Percentiles rank a stretch among this genome's conserved stretches.
Conservation (phyloP, 2,797 vertebrate genomes). For the Salmo trutta region DNA sequence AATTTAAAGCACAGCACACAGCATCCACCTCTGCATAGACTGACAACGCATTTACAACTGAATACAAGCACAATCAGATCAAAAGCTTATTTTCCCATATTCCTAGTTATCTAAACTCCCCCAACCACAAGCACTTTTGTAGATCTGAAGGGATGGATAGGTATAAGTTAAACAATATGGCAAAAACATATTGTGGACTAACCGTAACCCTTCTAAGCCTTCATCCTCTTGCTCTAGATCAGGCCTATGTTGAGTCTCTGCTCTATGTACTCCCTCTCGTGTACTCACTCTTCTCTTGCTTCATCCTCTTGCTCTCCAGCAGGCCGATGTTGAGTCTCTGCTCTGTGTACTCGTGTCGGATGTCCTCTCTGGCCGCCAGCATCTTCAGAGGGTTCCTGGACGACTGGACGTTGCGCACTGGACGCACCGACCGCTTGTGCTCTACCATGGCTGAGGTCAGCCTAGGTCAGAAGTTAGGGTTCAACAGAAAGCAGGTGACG, state of each 20-base stretch:
- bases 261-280: constrained; percentile 81
- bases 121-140: too few species aligned
- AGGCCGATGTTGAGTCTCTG: constrained; percentile 89
- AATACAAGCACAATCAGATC: too few species aligned
- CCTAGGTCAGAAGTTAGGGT: constrained; percentile 58
- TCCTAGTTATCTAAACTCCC: too few species aligned
- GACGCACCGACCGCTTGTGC: constrained; percentile 89
- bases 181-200: too few species aligned
- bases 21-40: background rate
- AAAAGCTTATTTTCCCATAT: too few species aligned
- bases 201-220: constrained; percentile 89
- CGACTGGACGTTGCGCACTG: constrained; percentile 83
- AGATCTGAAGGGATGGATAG: too few species aligned
- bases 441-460: constrained; percentile 87
- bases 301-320: constrained; percentile 93
- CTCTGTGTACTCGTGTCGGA: constrained; percentile 91
- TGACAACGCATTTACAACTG: too few species aligned
- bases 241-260: constrained; percentile 89
- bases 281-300: constrained; percentile 89
- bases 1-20: background rate
- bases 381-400: constrained; percentile 90
- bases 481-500: background rate
- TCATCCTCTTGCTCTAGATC: constrained; percentile 92
- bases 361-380: constrained; percentile 89
- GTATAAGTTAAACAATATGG: too few species aligned